Percentiles rank a stretch among this genome's conserved stretches.
phyloP scores from a whole-genome alignment of 2,797 vertebrate genomes.

The Synaphobranchus kaupii region DNA sequence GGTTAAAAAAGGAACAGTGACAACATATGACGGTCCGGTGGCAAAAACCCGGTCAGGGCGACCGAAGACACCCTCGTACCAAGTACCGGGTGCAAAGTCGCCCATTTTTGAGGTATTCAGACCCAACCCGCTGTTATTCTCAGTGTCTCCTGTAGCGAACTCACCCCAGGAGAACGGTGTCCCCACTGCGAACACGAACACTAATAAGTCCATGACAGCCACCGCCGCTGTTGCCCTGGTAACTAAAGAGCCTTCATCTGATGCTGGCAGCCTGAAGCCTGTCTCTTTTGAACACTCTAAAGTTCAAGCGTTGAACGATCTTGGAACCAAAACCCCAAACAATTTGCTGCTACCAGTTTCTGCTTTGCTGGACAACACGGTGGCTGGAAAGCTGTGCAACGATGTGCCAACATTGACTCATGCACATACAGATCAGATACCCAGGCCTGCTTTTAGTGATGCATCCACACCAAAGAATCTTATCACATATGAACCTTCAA shows the following conservation, averaged over 20 bases:
- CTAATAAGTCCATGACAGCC: slow-evolving; percentile 59
- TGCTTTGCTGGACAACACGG: slow-evolving; percentile 34
- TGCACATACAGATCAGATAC: slow-evolving; percentile 35
- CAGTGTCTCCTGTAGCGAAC: slow-evolving; percentile 24
- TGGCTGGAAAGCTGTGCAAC: slow-evolving; percentile 46
- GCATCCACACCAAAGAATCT: slow-evolving; percentile 35
- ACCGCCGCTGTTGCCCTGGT: slow-evolving; percentile 45
- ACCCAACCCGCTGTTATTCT: slow-evolving; percentile 75
- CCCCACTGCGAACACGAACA: slow-evolving; percentile 64
- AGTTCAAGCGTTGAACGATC: slow-evolving; percentile 33
- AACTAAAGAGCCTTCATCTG: slow-evolving; percentile 15
- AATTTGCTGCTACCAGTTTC: slow-evolving; percentile 50
- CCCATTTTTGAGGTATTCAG: slow-evolving; percentile 73
- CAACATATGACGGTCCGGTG: slow-evolving; percentile 35
- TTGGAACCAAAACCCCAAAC: slow-evolving; percentile 44
- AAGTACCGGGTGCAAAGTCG: slow-evolving; percentile 54
- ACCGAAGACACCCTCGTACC: slow-evolving; percentile 66
- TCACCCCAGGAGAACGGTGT: slow-evolving; percentile 37
- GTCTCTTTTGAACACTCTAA: slow-evolving; percentile 46
- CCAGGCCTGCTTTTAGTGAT: slow-evolving; percentile 39
- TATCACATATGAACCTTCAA: neutral
- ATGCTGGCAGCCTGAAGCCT: neutral
- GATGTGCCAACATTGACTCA: slow-evolving; percentile 15
- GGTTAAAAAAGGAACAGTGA: neutral
- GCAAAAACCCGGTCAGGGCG: slow-evolving; percentile 56